Evolutionary conservation across 2,797 vertebrate species (phyloP), one percentile per base, ranked within the genome.

Genomic region (Heteromormyrus szaboi): DNA sequence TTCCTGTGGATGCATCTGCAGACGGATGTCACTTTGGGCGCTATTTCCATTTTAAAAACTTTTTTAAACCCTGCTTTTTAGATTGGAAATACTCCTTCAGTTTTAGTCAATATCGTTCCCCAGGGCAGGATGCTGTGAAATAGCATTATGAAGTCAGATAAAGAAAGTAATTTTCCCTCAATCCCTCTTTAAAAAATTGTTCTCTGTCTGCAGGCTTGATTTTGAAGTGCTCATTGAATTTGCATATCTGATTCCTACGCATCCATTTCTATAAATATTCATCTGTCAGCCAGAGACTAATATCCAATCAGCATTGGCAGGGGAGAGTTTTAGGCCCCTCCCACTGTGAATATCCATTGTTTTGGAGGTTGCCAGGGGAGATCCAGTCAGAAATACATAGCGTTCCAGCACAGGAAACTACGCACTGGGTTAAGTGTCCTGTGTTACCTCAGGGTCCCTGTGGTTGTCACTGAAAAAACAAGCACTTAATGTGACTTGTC

Each of bases 221-320:
- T 76, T 86, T 76, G 22, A 53, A 88, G 88, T 79, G 62, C 51
- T 12, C 33, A 83, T 81, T 53, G 83, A 88, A 72, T 85, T 79
- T 54, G 88, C 88, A 37, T 62, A 62, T 7, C 83, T 86, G 41
- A 33, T 85, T 54, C 50, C 19, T 84, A 29, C 72, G 14, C 41
- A 12, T 37, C 14, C 9, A 65, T 59, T 11, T 29, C 51, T 3
- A 79, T 79, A 76, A 88, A 90, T 86, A 87, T 81, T 86, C 62
- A 65, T 81, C 22, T 51, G 88, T 22, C 44, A 46, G 8, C 29
- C 50, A 1, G 46, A 11, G 37, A n/a, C 81, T 86, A 44, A 86
- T 88, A n/a, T 22, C 22, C 29, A 37, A 88, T 88, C 87, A 17
- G 54, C 83, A 29, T 22, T 6, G 12, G 50, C 3, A 9, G 33